phyloP scores from a whole-genome alignment of 2,113 vertebrate species.

The Naja naja region DNA sequence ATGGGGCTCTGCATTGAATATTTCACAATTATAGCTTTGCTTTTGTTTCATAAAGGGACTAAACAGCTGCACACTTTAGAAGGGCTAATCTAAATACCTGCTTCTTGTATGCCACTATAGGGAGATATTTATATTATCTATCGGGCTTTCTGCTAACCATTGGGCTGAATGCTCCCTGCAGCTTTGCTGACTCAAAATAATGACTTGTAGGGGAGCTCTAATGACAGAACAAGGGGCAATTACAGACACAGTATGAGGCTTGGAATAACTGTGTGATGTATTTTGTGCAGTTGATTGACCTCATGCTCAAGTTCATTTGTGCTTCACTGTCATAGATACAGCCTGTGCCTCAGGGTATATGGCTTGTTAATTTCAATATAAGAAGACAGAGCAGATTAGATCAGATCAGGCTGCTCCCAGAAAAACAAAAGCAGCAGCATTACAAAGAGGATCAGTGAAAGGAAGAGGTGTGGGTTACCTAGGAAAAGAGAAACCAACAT shows the following conservation, averaged over 20 bases:
- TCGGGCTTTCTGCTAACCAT: constrained; percentile 60
- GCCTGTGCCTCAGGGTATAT: constrained; percentile 63
- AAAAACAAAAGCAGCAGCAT: constrained; percentile 49
- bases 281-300: constrained; percentile 74
- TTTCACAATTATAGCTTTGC: constrained; percentile 49
- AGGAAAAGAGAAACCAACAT: constrained; percentile 32
- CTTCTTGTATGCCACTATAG: constrained; percentile 48
- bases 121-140: constrained; percentile 66
- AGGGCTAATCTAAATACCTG: constrained; percentile 63
- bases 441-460: constrained; percentile 26
- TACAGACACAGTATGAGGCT: constrained; percentile 69
- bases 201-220: constrained; percentile 72
- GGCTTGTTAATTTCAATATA: constrained; percentile 73
- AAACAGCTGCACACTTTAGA: constrained; percentile 53
- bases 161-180: constrained; percentile 67
- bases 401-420: constrained; percentile 49
- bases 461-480: constrained; percentile 28
- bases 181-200: constrained; percentile 76
- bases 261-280: constrained; percentile 68
- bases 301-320: constrained; percentile 71
- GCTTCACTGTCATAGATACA: constrained; percentile 57
- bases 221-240: constrained; percentile 79
- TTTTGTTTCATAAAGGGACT: constrained; percentile 45
- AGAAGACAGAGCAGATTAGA: constrained; percentile 67
- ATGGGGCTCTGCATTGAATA: constrained; percentile 33